phyloP scores from a whole-genome alignment of 2,888 invertebrate genomes.

The Girardia tigrina region DNA sequence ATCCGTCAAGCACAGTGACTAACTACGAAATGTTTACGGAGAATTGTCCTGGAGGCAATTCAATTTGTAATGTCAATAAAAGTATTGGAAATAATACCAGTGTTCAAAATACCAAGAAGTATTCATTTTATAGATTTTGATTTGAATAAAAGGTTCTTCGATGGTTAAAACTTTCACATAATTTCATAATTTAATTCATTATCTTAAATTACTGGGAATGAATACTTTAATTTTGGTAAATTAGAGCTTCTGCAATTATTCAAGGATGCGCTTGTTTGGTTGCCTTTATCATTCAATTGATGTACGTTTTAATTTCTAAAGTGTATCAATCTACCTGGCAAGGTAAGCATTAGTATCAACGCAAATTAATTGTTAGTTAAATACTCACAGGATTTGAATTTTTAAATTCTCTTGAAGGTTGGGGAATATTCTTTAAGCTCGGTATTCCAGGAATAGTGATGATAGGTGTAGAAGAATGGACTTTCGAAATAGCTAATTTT shows the following conservation, averaged over 20 bases:
- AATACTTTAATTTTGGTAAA: too few relatives aligned
- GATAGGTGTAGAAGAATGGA: constrained; percentile 19
- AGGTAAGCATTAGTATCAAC: not conserved
- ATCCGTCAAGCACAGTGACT: too few relatives aligned
- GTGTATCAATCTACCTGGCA: not conserved
- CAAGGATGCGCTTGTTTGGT: not conserved
- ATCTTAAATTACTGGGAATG: too few relatives aligned
- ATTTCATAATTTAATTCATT: too few relatives aligned
- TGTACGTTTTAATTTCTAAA: not conserved
- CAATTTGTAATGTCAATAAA: too few relatives aligned
- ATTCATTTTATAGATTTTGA: too few relatives aligned
- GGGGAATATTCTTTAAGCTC: not conserved
- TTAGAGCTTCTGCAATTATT: not conserved
- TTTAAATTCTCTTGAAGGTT: not conserved
- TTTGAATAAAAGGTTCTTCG: too few relatives aligned
- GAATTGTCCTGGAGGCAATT: too few relatives aligned
- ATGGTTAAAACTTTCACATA: too few relatives aligned
- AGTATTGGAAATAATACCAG: too few relatives aligned
- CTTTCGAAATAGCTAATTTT: not conserved
- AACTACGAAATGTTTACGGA: too few relatives aligned
- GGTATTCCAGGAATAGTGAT: not conserved
- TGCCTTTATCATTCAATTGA: not conserved
- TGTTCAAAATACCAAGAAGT: too few relatives aligned
- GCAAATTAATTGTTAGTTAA: not conserved
- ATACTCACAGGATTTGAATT: not conserved